A percentile compares a stretch with the other conserved stretches of the same genome.
Evolutionary conservation across 2,888 invertebrate genomes (phyloP).

Genomic region (Pemphredon lugubris): DNA sequence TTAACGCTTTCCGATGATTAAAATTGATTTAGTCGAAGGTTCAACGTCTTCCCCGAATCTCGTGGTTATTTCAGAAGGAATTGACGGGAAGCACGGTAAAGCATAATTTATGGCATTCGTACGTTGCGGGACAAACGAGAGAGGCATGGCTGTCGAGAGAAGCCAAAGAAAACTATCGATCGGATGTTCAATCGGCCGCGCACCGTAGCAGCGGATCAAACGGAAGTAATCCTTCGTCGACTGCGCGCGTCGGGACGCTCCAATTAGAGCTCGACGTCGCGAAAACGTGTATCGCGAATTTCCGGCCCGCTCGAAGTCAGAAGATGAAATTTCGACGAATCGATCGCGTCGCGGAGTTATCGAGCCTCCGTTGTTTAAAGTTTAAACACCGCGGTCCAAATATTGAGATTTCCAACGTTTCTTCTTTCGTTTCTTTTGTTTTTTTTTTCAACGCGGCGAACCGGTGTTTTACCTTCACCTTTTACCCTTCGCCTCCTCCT

Average conservation of each 20-base stretch:
- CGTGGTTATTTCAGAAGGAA: too few relatives aligned
- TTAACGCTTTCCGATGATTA: background rate
- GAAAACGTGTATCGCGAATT: background rate
- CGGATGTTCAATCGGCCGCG: background rate
- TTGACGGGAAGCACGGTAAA: too few relatives aligned
- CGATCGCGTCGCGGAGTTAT: too few relatives aligned
- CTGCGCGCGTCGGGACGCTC: background rate
- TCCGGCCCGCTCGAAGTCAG: too few relatives aligned
- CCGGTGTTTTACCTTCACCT: conserved; percentile 14
- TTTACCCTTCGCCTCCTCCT: background rate
- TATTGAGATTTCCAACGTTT: conserved; percentile 56
- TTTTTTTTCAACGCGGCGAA: too few relatives aligned
- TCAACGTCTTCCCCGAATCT: too few relatives aligned
- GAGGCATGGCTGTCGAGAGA: background rate
- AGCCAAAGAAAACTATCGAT: background rate
- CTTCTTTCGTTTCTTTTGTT: conserved; percentile 6
- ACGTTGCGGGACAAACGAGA: background rate
- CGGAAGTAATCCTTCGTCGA: background rate
- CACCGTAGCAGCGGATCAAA: background rate
- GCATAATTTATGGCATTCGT: too few relatives aligned
- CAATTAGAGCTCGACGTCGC: background rate
- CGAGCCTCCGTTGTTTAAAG: conserved; percentile 49
- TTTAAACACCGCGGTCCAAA: conserved; percentile 58
- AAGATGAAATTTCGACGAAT: too few relatives aligned
- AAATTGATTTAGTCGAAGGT: conserved; percentile 1